These are phyloP conservation scores for Polyergus mexicanus DNA, from an alignment of 1,140 invertebrate species.

Conservation along the genomic window DNA sequence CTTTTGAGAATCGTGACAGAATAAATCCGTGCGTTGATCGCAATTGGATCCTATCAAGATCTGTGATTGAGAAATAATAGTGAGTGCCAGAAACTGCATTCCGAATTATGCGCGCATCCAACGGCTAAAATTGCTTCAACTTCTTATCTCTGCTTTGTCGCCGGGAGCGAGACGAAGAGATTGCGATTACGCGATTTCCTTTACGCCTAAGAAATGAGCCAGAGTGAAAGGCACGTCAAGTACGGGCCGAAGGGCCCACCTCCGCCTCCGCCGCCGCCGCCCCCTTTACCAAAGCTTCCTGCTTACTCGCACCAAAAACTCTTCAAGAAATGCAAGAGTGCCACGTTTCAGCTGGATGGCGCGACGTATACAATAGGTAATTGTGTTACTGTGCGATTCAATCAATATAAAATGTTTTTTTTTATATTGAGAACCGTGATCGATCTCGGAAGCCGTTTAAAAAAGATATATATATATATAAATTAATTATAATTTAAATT, in stretches of 20 bases:
- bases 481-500: neutral
- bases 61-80: neutral
- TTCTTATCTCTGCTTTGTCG: neutral
- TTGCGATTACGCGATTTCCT: constrained; percentile 41
- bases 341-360: constrained; percentile 92
- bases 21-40: neutral
- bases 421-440: neutral
- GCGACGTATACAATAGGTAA: constrained; percentile 93
- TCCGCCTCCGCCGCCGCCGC: constrained; percentile 28
- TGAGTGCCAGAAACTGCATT: constrained; percentile 12
- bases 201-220: constrained; percentile 52
- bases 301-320: constrained; percentile 84
- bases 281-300: constrained; percentile 69
- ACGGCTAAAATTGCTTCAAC: constrained; percentile 17
- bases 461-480: neutral
- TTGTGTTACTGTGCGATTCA: constrained; percentile 74
- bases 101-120: constrained; percentile 18
- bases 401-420: neutral
- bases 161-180: neutral
- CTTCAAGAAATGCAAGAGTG: constrained; percentile 93
- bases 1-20: neutral
- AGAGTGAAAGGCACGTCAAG: constrained; percentile 50
- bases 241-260: constrained; percentile 57
- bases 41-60: neutral
- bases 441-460: neutral